Evolutionary conservation across 2,797 vertebrate genomes (phyloP).

Genomic region (Sebastes variabilis): DNA sequence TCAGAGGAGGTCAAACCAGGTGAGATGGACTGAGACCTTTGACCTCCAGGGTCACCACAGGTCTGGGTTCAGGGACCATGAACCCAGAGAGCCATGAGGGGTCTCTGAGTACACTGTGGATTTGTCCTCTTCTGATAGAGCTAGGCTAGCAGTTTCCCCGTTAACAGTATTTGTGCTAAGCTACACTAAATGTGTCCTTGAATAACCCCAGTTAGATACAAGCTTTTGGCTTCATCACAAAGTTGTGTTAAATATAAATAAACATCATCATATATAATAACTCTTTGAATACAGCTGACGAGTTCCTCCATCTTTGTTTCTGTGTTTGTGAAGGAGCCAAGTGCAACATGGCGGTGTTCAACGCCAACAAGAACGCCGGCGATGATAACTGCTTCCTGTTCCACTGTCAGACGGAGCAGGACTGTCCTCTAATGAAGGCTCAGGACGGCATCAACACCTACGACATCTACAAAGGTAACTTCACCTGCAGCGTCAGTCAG

Average conservation of each 20-base stretch:
- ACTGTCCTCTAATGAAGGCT: slow-evolving; percentile 85
- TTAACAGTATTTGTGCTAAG: too few species aligned
- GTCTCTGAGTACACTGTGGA: too few species aligned
- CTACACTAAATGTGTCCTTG: too few species aligned
- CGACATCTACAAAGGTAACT: slow-evolving; percentile 82
- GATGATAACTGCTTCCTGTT: slow-evolving; percentile 91
- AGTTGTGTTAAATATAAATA: too few species aligned
- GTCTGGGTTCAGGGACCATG: too few species aligned
- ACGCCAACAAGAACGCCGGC: slow-evolving; percentile 64
- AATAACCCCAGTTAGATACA: too few species aligned
- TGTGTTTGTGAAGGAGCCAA: slow-evolving; percentile 79
- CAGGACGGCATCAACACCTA: slow-evolving; percentile 81
- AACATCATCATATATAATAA: too few species aligned
- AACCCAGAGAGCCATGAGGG: not conserved
- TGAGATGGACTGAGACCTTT: slow-evolving; percentile 20
- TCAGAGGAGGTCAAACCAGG: slow-evolving; percentile 76
- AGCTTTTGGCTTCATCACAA: too few species aligned
- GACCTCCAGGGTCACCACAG: not conserved
- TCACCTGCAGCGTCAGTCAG: too few species aligned
- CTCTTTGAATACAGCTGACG: too few species aligned
- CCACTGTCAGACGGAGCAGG: slow-evolving; percentile 85
- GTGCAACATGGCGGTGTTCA: slow-evolving; percentile 90
- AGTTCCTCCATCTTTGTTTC: not conserved
- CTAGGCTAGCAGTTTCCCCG: too few species aligned
- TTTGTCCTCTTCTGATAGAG: too few species aligned